Base-by-base conservation (phyloP, 2,113 vertebrate species). In the Mormyrus iriodes region DNA sequence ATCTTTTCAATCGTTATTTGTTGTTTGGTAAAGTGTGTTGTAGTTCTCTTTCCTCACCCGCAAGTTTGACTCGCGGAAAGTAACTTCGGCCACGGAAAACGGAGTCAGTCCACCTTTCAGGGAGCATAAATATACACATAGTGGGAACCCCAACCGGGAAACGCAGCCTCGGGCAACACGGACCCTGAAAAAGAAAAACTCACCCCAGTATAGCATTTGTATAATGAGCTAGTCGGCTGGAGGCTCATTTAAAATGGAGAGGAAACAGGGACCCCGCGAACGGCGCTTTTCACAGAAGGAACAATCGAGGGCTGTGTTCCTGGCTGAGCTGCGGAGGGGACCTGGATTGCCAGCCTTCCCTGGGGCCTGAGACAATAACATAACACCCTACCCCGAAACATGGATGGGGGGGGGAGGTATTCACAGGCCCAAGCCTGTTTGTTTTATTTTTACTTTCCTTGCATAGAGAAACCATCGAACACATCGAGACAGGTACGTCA, bases 371-470 rank as follows among this genome's bases (percentile, higher is more conserved):
- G 85, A 86, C 85, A 86, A 86, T 46, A 84, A 84, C 42, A 52
- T 10, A 79, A 86, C 85, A 53, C 49, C 51, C 85, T 35, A 35
- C 85, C 24, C 31, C 51, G 31, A 21, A 86, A 53, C n/a, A 53
- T 35, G 27, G 48, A 46, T 52, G 84, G 7, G 84, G 84, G n/a
- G 46, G n/a, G 27, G 48, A 6, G 69, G 69, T 76, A 15, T 79
- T 53, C 49, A 86, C 27, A 46, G 82, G 82, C 19, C 82, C 44
- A 48, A 46, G 82, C 44, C 21, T 48, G 82, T 84, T 84, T 84
- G 44, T 86, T 35, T 86, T 86, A 24, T 86, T n/a, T 55, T 86
- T 86, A 86, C 51, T 53, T 53, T 86, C 49, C 31, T 86, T 79
- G 35, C 31, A 55, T 55, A 86, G 85, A 35, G 85, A 86, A 53